Conservation (phyloP, 2,888 invertebrate genomes). For the Chromoteleia sp. region DNA sequence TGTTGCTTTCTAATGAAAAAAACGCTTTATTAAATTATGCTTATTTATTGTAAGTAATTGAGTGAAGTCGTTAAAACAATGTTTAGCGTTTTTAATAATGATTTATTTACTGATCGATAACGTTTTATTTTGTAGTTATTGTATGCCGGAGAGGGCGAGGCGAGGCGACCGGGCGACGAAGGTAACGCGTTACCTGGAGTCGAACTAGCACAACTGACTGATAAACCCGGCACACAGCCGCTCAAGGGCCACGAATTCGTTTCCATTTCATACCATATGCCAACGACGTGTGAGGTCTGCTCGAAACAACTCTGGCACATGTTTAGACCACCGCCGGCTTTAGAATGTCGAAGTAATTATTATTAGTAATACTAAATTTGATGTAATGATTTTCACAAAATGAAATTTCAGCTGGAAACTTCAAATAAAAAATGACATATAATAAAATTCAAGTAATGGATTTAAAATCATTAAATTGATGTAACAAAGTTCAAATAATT, state of each 20-base stretch:
- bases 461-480: too few relatives aligned
- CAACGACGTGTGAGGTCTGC: slow-evolving; percentile 99
- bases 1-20: too few relatives aligned
- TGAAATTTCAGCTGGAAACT: too few relatives aligned
- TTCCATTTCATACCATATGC: slow-evolving; percentile 98
- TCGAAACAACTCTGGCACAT: slow-evolving; percentile 98
- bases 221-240: slow-evolving; percentile 88
- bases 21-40: neutral
- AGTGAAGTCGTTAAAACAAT: too few relatives aligned
- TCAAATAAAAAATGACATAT: too few relatives aligned
- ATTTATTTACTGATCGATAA: neutral
- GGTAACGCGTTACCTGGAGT: slow-evolving; percentile 85
- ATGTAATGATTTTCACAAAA: too few relatives aligned
- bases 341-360: slow-evolving; percentile 95
- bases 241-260: slow-evolving; percentile 98
- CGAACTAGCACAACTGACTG: slow-evolving; percentile 86
- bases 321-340: slow-evolving; percentile 98
- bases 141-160: slow-evolving; percentile 98
- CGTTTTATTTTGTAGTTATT: slow-evolving; percentile 88
- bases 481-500: too few relatives aligned
- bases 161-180: slow-evolving; percentile 90
- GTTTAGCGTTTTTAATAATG: too few relatives aligned
- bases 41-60: too few relatives aligned
- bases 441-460: too few relatives aligned
- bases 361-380: neutral